These are phyloP conservation scores for Apantesis nais DNA, from an alignment of 2,888 invertebrate species.

Conservation along the genomic window DNA sequence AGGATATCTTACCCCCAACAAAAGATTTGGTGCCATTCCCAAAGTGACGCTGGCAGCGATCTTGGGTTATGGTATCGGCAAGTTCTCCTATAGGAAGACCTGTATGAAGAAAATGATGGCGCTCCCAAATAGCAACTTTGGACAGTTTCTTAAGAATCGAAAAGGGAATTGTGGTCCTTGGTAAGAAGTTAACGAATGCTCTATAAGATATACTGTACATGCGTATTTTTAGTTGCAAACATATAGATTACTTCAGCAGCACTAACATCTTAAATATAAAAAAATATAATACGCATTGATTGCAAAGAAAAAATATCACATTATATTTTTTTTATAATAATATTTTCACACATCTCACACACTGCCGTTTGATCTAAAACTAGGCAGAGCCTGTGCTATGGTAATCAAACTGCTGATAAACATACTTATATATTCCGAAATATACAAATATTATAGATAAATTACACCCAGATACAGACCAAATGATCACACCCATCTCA, in stretches of 20 bases:
- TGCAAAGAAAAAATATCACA: background rate
- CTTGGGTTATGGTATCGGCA: slow-evolving; percentile 23
- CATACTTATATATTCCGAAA: too few species aligned
- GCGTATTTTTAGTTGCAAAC: too few species aligned
- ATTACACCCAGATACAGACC: too few species aligned
- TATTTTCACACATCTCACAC: too few species aligned
- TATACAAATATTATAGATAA: too few species aligned
- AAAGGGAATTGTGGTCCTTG: slow-evolving; percentile 11
- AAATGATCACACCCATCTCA: too few species aligned
- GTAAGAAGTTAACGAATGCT: background rate
- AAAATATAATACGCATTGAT: background rate
- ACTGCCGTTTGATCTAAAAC: too few species aligned
- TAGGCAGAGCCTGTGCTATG: too few species aligned
- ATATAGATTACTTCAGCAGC: background rate
- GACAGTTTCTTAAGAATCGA: slow-evolving; percentile 12
- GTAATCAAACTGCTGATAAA: too few species aligned
- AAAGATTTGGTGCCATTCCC: slow-evolving; percentile 13
- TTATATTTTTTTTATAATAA: background rate
- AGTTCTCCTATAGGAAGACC: slow-evolving; percentile 20
- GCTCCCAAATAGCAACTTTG: slow-evolving; percentile 15
- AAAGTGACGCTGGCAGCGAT: slow-evolving; percentile 17
- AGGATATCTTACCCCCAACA: slow-evolving; percentile 21
- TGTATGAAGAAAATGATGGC: slow-evolving; percentile 25
- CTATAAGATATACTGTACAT: background rate
- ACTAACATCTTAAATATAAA: background rate